A percentile compares a stretch with the other conserved stretches of the same genome.
Evolutionary conservation across 2,113 vertebrate genomes (phyloP).

Genomic region (Atractosteus spatula): DNA sequence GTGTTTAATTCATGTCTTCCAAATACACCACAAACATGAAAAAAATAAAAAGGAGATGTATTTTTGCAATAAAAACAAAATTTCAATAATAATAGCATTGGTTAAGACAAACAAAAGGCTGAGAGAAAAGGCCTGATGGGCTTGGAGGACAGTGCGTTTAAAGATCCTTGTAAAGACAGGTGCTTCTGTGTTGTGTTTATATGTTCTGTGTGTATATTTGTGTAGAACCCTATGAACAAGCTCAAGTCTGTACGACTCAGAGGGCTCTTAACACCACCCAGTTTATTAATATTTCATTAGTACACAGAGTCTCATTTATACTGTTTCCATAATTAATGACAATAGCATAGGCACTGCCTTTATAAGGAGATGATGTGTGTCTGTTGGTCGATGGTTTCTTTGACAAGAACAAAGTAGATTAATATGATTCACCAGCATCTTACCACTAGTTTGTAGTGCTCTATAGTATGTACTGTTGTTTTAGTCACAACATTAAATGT

Average conservation of each 20-base stretch:
- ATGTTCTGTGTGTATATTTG: conserved; percentile 42
- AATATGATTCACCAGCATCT: conserved; percentile 86
- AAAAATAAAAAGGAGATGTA: conserved; percentile 43
- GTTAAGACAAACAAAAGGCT: conserved; percentile 14
- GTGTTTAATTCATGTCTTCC: conserved; percentile 62
- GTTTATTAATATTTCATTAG: conserved; percentile 79
- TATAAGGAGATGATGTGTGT: conserved; percentile 66
- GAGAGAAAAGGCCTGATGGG: conserved; percentile 42
- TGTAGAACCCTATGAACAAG: conserved; percentile 9
- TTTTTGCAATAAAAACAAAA: conserved; percentile 52
- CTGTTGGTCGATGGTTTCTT: conserved; percentile 76
- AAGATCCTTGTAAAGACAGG: conserved; percentile 28
- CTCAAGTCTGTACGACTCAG: conserved; percentile 35
- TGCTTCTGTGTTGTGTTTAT: conserved; percentile 41
- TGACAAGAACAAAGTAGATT: conserved; percentile 71
- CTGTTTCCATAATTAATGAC: conserved; percentile 81
- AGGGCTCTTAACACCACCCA: conserved; percentile 57
- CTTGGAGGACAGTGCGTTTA: conserved; percentile 27
- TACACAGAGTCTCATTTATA: conserved; percentile 77
- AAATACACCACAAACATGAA: conserved; percentile 35
- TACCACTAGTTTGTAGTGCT: conserved; percentile 77
- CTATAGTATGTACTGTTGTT: conserved; percentile 79
- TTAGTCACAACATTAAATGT: conserved; percentile 82
- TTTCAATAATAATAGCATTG: background rate
- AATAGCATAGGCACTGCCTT: conserved; percentile 77